Evolutionary conservation across 2,888 invertebrate genomes (phyloP).

Genomic region (Heliconius cydno): DNA sequence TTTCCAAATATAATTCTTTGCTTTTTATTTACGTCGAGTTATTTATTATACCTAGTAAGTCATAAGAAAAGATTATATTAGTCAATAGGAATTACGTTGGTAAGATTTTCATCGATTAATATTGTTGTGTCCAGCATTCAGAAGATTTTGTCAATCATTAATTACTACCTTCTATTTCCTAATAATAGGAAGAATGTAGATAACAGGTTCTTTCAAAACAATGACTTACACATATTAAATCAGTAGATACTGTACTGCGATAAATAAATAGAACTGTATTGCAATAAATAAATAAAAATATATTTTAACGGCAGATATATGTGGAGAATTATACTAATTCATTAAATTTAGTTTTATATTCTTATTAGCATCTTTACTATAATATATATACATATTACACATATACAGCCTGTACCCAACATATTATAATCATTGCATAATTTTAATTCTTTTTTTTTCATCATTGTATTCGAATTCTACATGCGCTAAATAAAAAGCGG

Average conservation of each 20-base stretch:
- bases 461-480: slow-evolving; percentile 82
- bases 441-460: slow-evolving; percentile 81
- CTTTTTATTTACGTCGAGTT: slow-evolving; percentile 3
- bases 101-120: too few relatives aligned
- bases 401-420: slow-evolving; percentile 64
- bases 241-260: not conserved
- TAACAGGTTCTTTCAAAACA: not conserved
- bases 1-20: slow-evolving; percentile 12
- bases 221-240: not conserved
- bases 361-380: too few relatives aligned
- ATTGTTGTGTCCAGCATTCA: not conserved
- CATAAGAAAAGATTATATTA: not conserved
- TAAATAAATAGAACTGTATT: not conserved
- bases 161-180: too few relatives aligned
- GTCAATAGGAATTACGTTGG: not conserved
- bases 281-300: not conserved
- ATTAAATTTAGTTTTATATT: not conserved
- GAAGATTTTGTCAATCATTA: not conserved
- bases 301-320: not conserved
- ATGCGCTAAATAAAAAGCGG: slow-evolving; percentile 84
- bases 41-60: not conserved
- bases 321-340: not conserved
- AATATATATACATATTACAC: too few relatives aligned
- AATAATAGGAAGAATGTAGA: not conserved
- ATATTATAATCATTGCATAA: slow-evolving; percentile 75